A percentile compares a stretch with the other conserved stretches of the same genome.
Evolutionary conservation across 2,888 invertebrate species (phyloP).

Genomic region (Leptinotarsa juncta): DNA sequence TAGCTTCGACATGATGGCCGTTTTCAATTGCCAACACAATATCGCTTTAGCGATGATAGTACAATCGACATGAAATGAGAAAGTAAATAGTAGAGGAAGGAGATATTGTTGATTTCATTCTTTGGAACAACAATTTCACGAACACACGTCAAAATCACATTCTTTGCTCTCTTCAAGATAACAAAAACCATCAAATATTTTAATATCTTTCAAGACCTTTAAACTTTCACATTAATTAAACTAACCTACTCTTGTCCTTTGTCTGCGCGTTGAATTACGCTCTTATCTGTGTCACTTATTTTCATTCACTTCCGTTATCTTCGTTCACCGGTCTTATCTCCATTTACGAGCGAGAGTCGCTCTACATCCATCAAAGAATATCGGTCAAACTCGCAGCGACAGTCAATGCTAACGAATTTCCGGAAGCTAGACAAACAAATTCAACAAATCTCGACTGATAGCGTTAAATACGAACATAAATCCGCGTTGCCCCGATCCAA

Average conservation of each 20-base stretch:
- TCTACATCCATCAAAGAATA: conserved; percentile 1
- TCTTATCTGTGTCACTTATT: not conserved
- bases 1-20: too few relatives aligned
- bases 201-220: conserved; percentile 1
- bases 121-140: too few relatives aligned
- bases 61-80: too few relatives aligned
- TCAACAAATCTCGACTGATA: conserved; percentile 46
- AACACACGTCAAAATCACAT: too few relatives aligned
- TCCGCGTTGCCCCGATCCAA: conserved; percentile 48
- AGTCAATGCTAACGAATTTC: conserved; percentile 16
- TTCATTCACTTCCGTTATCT: conserved; percentile 5
- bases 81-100: too few relatives aligned
- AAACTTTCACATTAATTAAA: not conserved
- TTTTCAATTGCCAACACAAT: too few relatives aligned
- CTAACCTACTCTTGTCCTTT: not conserved
- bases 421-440: conserved; percentile 39
- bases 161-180: not conserved
- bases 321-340: not conserved
- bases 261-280: not conserved
- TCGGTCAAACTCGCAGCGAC: conserved; percentile 3
- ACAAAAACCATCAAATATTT: not conserved
- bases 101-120: too few relatives aligned
- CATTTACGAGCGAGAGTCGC: not conserved
- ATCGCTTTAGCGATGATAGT: too few relatives aligned
- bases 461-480: conserved; percentile 47